These are phyloP conservation scores for Xiphophorus hellerii DNA, from an alignment of 2,113 vertebrate genomes.

Conservation along the genomic window DNA sequence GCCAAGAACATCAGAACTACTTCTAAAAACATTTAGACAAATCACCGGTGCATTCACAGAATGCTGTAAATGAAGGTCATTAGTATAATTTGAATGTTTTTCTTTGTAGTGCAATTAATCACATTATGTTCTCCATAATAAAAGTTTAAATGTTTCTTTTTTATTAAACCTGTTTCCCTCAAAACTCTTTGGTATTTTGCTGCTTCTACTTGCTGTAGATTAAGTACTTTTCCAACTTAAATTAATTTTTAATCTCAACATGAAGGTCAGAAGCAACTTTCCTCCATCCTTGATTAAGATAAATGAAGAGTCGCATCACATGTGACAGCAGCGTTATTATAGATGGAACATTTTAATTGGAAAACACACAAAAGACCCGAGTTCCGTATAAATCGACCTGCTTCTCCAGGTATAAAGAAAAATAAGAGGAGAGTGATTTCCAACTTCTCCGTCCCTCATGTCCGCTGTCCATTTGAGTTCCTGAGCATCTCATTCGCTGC, in stretches of 20 bases:
- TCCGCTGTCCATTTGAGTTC: constrained; percentile 12
- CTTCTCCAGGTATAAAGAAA: background rate
- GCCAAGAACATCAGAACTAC: background rate
- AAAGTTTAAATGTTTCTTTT: background rate
- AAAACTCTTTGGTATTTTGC: background rate
- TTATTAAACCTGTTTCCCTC: background rate
- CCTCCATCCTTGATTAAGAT: background rate
- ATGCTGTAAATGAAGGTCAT: background rate
- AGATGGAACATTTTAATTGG: background rate
- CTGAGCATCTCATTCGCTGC: constrained; percentile 20
- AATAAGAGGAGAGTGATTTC: background rate
- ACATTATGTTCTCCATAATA: too few species aligned
- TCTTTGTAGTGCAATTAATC: background rate
- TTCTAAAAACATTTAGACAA: background rate
- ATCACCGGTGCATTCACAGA: background rate
- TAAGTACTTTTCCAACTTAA: background rate
- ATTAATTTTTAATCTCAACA: constrained; percentile 1
- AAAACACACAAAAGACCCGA: background rate
- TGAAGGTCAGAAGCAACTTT: background rate
- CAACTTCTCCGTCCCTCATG: constrained; percentile 2
- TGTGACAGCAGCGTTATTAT: background rate
- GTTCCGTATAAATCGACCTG: background rate
- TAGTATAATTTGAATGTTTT: background rate
- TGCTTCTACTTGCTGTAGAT: background rate
- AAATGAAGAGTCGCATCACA: background rate